Evolutionary conservation across 2,888 invertebrate species (phyloP).

Genomic region (Cordilura impudica): DNA sequence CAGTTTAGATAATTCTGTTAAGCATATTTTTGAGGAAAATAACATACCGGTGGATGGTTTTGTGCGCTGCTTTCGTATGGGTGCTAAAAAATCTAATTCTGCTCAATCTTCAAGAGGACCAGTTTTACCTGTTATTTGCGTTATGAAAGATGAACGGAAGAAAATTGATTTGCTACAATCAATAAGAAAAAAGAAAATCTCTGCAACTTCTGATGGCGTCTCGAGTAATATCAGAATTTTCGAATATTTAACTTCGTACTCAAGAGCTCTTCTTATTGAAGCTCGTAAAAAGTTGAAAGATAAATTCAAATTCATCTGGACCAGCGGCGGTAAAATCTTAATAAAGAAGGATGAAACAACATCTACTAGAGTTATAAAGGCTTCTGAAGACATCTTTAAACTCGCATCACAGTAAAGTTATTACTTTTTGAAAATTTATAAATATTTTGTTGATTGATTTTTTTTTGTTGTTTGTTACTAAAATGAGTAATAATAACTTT

Average conservation of each 20-base stretch:
- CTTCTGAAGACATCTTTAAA: neutral
- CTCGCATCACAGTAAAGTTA: neutral
- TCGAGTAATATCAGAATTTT: neutral
- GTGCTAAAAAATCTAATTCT: neutral
- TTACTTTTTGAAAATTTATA: neutral
- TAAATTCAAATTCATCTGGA: constrained; percentile 1
- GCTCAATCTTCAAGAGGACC: neutral
- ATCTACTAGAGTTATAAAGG: constrained; percentile 1
- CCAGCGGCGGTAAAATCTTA: constrained; percentile 1
- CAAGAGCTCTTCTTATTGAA: neutral
- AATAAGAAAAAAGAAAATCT: neutral
- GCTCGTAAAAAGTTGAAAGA: constrained; percentile 1
- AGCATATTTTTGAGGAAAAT: neutral
- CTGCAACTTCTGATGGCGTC: neutral
- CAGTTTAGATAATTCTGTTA: neutral
- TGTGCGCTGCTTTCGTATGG: neutral
- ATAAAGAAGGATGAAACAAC: neutral
- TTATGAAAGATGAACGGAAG: neutral
- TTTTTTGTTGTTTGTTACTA: neutral
- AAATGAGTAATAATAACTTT: neutral
- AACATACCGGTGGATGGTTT: neutral
- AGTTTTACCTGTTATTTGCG: neutral
- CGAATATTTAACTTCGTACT: neutral
- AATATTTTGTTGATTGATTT: neutral
- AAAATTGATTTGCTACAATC: neutral